Conservation (phyloP, 92 coral and sea anemone species). For the Epizoanthus illoricatus region DNA sequence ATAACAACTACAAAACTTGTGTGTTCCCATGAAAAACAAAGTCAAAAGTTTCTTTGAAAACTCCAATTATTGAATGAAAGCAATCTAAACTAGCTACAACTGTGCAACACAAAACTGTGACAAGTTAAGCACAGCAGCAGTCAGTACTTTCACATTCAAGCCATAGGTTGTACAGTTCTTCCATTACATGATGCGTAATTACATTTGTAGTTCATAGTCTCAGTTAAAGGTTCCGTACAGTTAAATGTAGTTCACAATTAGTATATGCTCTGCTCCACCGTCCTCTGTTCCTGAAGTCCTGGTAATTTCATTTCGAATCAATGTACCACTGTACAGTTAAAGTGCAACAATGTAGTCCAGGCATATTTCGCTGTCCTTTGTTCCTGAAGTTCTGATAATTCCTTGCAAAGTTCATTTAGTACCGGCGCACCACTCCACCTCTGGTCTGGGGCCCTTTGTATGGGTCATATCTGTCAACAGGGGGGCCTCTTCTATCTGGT, state of each 20-base stretch:
- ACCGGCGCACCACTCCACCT: constrained; percentile 69
- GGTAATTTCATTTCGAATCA: constrained; percentile 44
- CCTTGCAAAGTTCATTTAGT: constrained; percentile 30
- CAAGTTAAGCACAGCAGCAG: background rate
- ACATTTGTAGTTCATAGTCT: background rate
- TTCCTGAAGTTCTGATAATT: background rate
- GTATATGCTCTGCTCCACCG: no score
- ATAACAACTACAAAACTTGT: background rate
- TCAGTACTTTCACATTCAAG: background rate
- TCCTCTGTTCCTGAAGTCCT: background rate
- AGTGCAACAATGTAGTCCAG: background rate
- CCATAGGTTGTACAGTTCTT: background rate
- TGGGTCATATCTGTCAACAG: constrained; percentile 82
- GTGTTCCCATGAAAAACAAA: background rate
- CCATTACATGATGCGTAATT: background rate
- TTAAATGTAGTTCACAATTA: background rate
- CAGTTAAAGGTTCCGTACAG: background rate
- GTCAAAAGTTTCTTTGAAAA: no score
- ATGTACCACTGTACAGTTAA: constrained; percentile 42
- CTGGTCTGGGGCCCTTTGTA: constrained; percentile 81
- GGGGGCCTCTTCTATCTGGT: constrained; percentile 77
- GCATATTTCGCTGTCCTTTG: background rate
- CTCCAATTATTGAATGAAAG: no score
- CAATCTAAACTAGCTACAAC: background rate
- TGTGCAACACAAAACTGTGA: background rate